Conservation (phyloP, 2,888 invertebrate genomes). For the Polymixis flavicincta region DNA sequence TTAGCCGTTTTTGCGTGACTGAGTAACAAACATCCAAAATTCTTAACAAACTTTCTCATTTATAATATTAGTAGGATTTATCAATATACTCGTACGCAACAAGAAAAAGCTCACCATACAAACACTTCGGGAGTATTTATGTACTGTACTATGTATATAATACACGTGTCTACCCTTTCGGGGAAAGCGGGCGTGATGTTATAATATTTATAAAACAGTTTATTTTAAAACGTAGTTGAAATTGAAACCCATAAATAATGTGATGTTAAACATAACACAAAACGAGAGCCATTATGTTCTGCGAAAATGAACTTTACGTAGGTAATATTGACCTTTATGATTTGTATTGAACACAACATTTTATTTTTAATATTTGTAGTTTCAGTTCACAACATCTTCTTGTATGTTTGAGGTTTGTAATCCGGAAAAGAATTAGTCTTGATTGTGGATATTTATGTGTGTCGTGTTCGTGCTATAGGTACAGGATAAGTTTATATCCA, state of each 20-base stretch:
- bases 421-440: constrained; percentile 2
- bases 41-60: no score
- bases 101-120: background rate
- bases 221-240: constrained; percentile 25
- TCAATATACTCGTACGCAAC: no score
- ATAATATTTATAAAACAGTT: constrained; percentile 15
- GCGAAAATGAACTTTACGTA: constrained; percentile 1
- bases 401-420: background rate
- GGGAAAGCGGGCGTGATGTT: background rate
- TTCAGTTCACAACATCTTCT: constrained; percentile 2
- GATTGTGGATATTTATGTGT: background rate
- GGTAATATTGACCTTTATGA: constrained; percentile 28
- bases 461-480: no score
- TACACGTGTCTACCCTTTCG: background rate
- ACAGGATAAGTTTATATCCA: no score
- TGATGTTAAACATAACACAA: constrained; percentile 28
- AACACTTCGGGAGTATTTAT: background rate
- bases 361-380: constrained; percentile 30
- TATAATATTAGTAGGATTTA: no score
- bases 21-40: no score
- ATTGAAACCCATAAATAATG: constrained; percentile 31
- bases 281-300: constrained; percentile 10
- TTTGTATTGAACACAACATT: constrained; percentile 10
- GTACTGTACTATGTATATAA: background rate
- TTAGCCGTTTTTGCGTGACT: no score